Conservation (phyloP, 2,113 vertebrate genomes). For the Actenoides lindsayi region DNA sequence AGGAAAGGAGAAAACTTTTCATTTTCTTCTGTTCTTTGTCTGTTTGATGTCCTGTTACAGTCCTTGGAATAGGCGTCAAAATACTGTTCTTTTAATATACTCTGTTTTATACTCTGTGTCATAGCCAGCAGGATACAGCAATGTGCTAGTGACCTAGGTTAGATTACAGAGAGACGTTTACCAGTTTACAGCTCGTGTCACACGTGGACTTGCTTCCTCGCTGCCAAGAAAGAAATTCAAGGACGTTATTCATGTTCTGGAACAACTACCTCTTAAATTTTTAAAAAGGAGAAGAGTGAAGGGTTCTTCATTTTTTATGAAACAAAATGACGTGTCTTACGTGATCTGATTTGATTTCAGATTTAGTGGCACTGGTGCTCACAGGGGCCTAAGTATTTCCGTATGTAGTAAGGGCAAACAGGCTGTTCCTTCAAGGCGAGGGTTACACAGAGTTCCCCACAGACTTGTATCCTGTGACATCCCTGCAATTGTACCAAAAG, state of each 20-base stretch:
- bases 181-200: background rate
- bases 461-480: background rate
- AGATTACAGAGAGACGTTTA: background rate
- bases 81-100: background rate
- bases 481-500: background rate
- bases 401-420: background rate
- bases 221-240: slow-evolving; percentile 34
- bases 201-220: background rate
- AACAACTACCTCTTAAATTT: background rate
- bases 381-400: background rate
- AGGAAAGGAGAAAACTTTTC: background rate
- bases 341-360: background rate
- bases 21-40: background rate
- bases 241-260: background rate
- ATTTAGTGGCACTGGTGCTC: background rate
- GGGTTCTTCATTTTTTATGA: slow-evolving; percentile 17
- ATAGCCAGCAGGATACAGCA: background rate
- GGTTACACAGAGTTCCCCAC: background rate
- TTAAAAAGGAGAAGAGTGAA: background rate
- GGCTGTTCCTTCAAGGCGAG: background rate
- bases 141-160: background rate
- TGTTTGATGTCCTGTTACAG: background rate
- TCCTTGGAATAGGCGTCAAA: background rate
- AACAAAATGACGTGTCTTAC: background rate
- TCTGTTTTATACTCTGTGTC: background rate